These are phyloP conservation scores for Gyrodactylus salaris DNA, from an alignment of 1,140 invertebrate genomes.

Conservation along the genomic window DNA sequence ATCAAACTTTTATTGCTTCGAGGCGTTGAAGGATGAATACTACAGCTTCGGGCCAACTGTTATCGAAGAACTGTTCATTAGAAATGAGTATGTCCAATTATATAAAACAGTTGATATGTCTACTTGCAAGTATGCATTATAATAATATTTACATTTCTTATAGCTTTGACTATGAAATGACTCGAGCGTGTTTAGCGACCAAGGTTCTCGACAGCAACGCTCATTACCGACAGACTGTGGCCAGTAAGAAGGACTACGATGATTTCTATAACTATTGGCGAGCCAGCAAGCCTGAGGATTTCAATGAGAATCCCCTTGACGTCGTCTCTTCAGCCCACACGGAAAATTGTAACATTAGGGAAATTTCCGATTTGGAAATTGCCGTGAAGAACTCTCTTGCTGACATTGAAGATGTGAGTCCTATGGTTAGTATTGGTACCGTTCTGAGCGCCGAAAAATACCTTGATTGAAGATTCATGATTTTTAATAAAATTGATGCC, in stretches of 20 bases:
- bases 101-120: neutral
- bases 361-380: neutral
- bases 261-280: neutral
- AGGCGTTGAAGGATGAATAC: neutral
- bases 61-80: neutral
- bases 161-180: neutral
- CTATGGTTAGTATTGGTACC: neutral
- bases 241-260: no score
- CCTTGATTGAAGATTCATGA: no score
- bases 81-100: neutral
- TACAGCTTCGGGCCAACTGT: neutral
- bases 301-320: neutral
- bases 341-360: neutral
- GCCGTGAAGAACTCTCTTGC: neutral
- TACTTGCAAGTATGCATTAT: neutral
- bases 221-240: neutral
- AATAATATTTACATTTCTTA: neutral
- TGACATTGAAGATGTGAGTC: neutral
- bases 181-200: neutral
- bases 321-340: neutral
- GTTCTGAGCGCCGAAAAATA: neutral
- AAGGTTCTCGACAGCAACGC: neutral
- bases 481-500: no score
- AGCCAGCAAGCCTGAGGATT: neutral
- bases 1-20: neutral